Conservation (phyloP, 2,797 vertebrate genomes). For the Phoeniculus purpureus region DNA sequence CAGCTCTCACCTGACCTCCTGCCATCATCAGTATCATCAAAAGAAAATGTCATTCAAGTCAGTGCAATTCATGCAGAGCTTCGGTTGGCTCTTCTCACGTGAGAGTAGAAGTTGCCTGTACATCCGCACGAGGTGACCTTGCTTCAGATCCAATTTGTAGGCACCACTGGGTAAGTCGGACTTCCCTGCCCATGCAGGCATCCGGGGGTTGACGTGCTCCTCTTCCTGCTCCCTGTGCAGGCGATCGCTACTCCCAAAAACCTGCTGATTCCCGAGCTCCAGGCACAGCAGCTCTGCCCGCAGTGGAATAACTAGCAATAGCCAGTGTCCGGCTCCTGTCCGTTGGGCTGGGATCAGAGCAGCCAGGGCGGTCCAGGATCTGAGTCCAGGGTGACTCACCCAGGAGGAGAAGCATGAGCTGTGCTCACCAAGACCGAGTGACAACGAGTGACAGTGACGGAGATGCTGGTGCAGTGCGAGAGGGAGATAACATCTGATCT, state of each 20-base stretch:
- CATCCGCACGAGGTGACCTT: accelerated
- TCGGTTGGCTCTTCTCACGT: neutral
- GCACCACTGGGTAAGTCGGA: accelerated
- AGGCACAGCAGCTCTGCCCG: neutral
- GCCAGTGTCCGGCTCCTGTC: neutral
- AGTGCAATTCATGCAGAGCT: neutral
- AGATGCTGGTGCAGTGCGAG: neutral
- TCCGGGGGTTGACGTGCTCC: neutral
- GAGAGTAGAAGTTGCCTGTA: neutral
- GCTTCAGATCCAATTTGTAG: accelerated
- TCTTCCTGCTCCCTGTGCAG: neutral
- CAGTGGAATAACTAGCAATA: neutral
- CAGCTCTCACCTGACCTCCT: neutral
- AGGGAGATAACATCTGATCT: neutral
- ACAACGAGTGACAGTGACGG: neutral
- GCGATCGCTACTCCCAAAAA: neutral
- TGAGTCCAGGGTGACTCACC: neutral
- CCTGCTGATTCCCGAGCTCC: neutral
- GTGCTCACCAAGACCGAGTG: neutral
- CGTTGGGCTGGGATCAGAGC: neutral
- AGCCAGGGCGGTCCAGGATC: neutral
- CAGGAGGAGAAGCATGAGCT: neutral
- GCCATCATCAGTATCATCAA: neutral
- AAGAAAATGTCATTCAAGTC: neutral
- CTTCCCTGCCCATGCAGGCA: neutral